Percentiles rank a stretch among this genome's conserved stretches.
Conservation (phyloP, 2,797 vertebrate genomes). For the Lacerta bilineata region DNA sequence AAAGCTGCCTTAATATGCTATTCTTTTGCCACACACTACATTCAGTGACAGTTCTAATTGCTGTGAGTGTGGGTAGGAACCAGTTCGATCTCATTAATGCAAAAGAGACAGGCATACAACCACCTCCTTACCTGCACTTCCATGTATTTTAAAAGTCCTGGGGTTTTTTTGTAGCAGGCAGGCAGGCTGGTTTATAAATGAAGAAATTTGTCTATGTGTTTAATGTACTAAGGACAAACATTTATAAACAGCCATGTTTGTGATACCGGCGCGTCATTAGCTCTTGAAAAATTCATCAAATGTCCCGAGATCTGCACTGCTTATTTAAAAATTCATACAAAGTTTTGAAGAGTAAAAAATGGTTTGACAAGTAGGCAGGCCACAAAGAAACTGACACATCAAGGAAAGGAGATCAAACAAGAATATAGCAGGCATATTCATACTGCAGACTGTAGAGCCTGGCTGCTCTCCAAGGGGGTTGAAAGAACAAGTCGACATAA, state of each 20-base stretch:
- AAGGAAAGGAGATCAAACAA: constrained; percentile 82
- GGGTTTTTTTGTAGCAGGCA: constrained; percentile 42
- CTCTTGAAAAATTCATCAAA: constrained; percentile 78
- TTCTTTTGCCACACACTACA: constrained; percentile 8
- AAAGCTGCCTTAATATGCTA: constrained; percentile 15
- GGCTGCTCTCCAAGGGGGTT: constrained; percentile 77
- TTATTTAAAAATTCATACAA: constrained; percentile 80
- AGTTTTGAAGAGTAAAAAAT: constrained; percentile 81
- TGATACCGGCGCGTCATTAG: constrained; percentile 73
- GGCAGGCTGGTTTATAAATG: constrained; percentile 37
- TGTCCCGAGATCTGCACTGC: constrained; percentile 68
- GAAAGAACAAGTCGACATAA: constrained; percentile 80
- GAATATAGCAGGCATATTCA: constrained; percentile 74
- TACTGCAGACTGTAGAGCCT: constrained; percentile 68
- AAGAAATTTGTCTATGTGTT: constrained; percentile 67
- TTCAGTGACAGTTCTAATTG: constrained; percentile 17
- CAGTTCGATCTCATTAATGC: constrained; percentile 31
- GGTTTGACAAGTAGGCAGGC: constrained; percentile 80
- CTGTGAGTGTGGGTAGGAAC: background rate
- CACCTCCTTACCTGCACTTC: constrained; percentile 45
- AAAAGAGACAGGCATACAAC: constrained; percentile 39
- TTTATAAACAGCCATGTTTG: constrained; percentile 57
- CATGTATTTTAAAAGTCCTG: constrained; percentile 50
- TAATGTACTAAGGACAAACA: too few relatives aligned
- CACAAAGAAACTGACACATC: constrained; percentile 81